Evolutionary conservation across 2,113 vertebrate species (phyloP).

Genomic region (Sinocyclocheilus anshuiensis): DNA sequence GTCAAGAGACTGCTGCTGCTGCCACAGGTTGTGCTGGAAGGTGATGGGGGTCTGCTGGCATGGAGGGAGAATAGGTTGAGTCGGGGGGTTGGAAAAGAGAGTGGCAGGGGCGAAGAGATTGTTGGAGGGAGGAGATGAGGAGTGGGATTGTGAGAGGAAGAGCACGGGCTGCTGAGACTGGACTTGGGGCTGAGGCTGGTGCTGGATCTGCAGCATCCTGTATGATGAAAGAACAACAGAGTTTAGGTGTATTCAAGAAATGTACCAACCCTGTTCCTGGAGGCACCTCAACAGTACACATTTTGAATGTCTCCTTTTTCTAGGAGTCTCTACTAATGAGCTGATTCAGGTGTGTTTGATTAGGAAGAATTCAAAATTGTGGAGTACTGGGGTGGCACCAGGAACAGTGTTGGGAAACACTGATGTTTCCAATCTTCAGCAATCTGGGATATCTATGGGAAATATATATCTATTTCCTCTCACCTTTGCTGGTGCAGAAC

Average conservation of each 20-base stretch:
- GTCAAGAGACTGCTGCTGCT: slow-evolving; percentile 62
- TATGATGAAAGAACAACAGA: slow-evolving; percentile 49
- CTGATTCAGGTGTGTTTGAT: neutral
- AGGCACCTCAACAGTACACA: neutral
- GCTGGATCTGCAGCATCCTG: slow-evolving; percentile 93
- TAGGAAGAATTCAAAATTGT: neutral
- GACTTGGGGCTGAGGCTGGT: slow-evolving; percentile 75
- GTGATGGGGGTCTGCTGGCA: slow-evolving; percentile 71
- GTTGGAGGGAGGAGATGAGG: slow-evolving; percentile 65
- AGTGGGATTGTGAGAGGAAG: slow-evolving; percentile 66
- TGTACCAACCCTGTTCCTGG: neutral
- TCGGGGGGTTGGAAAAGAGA: slow-evolving; percentile 67
- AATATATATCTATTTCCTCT: no score
- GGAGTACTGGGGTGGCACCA: neutral
- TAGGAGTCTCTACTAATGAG: neutral
- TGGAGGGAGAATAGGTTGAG: slow-evolving; percentile 70
- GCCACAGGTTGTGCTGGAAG: slow-evolving; percentile 69
- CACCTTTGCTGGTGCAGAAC: slow-evolving; percentile 92
- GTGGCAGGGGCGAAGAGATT: slow-evolving; percentile 66
- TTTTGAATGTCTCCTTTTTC: neutral
- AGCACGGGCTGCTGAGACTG: slow-evolving; percentile 68
- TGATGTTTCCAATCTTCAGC: neutral
- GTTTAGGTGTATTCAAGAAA: neutral
- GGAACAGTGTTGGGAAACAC: neutral
- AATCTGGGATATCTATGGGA: neutral